Evolutionary conservation across 2,888 invertebrate genomes (phyloP).

Genomic region (Lymantria dispar): DNA sequence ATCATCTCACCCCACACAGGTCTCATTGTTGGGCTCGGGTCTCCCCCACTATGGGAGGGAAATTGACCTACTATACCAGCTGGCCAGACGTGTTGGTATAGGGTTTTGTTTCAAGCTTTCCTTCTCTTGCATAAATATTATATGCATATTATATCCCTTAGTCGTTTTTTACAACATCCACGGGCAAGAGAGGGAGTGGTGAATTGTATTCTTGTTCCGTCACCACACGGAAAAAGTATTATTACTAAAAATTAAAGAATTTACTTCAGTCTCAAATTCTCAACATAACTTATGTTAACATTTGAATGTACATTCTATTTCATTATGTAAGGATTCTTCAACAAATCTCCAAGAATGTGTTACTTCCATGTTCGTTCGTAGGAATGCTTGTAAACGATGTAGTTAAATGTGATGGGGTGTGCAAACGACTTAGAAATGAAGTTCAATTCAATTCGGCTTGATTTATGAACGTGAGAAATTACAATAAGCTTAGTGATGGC

Average conservation of each 20-base stretch:
- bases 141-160: no score
- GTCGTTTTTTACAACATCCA: no score
- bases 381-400: constrained; percentile 32
- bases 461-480: constrained; percentile 2
- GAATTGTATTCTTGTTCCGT: no score
- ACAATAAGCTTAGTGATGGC: no score
- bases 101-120: no score
- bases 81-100: no score
- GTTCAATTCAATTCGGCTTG: constrained; percentile 1
- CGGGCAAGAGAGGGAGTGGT: no score
- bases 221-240: neutral
- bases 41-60: no score
- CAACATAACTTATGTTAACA: constrained; percentile 3
- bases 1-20: no score
- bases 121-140: no score
- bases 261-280: neutral
- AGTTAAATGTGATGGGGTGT: constrained; percentile 33
- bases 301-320: constrained; percentile 26
- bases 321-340: constrained; percentile 36
- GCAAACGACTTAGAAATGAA: neutral
- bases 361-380: constrained; percentile 29
- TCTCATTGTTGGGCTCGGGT: no score
- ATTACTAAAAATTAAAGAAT: neutral
- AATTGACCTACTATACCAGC: no score
- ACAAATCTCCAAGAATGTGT: constrained; percentile 22